phyloP scores from a whole-genome alignment of 2,113 vertebrate genomes.

The Notarius lentiginosus region DNA sequence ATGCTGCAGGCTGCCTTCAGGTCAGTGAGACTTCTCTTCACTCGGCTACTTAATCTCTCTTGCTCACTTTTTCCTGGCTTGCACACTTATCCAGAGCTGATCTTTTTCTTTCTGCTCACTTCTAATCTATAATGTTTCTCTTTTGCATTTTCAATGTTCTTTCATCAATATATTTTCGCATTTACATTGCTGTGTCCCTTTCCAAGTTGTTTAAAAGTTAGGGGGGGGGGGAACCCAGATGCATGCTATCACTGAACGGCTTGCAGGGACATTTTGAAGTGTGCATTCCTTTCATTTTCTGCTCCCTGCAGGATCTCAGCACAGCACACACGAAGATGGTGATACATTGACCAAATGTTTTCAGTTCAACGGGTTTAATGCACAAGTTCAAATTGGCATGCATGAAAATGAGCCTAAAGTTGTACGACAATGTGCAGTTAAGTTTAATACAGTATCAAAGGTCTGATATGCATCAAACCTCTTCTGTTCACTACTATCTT shows the following conservation, averaged over 20 bases:
- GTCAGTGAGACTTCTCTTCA: conserved; percentile 61
- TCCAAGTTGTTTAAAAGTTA: neutral
- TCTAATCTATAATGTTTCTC: neutral
- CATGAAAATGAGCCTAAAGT: neutral
- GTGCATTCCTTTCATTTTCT: conserved; percentile 42
- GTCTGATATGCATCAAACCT: neutral
- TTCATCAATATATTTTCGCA: conserved; percentile 1
- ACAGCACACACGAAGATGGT: neutral
- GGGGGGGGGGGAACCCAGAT: conserved; percentile 13
- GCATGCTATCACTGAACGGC: neutral
- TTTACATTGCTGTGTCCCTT: neutral
- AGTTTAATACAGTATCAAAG: neutral
- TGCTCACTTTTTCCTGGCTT: neutral
- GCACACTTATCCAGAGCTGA: neutral
- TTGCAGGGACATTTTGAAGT: neutral
- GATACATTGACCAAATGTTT: neutral
- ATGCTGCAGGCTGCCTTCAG: conserved; percentile 65
- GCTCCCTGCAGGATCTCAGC: neutral
- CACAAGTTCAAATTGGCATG: neutral
- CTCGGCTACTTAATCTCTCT: conserved; percentile 16
- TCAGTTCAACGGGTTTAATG: neutral
- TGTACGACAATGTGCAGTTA: neutral
- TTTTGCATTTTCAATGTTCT: neutral
- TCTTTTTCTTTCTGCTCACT: neutral
- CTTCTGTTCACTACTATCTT: neutral